Conservation (phyloP, 2,113 vertebrate genomes). For the Notarius quadriscutis region DNA sequence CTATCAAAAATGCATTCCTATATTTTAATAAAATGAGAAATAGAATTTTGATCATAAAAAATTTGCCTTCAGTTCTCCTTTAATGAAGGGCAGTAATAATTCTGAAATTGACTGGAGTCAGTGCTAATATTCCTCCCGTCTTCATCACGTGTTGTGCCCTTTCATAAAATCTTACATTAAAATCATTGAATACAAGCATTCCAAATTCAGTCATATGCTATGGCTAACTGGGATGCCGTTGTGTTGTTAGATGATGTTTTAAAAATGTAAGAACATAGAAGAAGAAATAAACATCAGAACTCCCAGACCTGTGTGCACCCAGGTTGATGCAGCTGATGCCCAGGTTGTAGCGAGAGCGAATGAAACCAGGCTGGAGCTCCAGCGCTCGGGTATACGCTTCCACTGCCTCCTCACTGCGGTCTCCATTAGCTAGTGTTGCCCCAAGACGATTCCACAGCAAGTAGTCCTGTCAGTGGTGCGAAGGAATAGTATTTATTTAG, state of each 20-base stretch:
- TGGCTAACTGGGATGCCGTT: neutral
- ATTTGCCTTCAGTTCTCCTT: too few relatives aligned
- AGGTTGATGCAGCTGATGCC: constrained; percentile 98
- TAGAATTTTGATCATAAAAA: too few relatives aligned
- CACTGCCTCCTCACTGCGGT: constrained; percentile 93
- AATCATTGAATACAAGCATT: neutral
- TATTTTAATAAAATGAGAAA: too few relatives aligned
- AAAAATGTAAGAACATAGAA: neutral
- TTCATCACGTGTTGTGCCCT: neutral
- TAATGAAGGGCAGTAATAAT: neutral
- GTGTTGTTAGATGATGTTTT: neutral
- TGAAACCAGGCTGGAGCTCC: constrained; percentile 96
- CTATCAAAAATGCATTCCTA: too few relatives aligned
- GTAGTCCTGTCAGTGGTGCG: constrained; percentile 81
- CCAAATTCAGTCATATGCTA: neutral
- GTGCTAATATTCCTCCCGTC: neutral
- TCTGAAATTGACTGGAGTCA: neutral
- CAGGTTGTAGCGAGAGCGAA: constrained; percentile 94
- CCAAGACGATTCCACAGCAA: constrained; percentile 96
- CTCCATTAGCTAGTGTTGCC: constrained; percentile 93
- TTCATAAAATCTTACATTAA: neutral
- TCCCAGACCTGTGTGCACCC: constrained; percentile 89
- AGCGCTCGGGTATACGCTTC: constrained; percentile 91
- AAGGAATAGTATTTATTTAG: neutral
- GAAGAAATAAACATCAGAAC: neutral